Evolutionary conservation across 2,113 vertebrate species (phyloP).

Genomic region (Addax nasomaculatus): DNA sequence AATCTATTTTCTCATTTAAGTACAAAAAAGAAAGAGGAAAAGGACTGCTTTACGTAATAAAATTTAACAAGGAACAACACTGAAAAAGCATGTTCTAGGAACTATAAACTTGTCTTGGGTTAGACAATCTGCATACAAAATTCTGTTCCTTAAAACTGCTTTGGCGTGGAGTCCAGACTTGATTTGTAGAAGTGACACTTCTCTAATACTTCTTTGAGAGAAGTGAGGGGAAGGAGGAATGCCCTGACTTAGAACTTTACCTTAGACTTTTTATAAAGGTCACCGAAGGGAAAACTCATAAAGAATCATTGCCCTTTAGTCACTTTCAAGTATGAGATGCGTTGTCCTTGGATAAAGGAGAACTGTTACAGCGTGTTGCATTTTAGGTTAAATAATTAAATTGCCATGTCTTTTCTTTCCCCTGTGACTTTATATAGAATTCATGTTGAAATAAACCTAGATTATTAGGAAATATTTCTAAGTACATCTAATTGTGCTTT

Average conservation of each 20-base stretch:
- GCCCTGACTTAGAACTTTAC: background rate
- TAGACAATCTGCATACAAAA: background rate
- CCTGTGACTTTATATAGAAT: background rate
- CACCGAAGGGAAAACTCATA: constrained; percentile 32
- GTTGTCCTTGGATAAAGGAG: background rate
- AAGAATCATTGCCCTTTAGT: background rate
- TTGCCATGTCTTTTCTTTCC: background rate
- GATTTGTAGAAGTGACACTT: constrained; percentile 50
- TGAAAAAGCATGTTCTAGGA: background rate
- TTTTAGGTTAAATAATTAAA: constrained; percentile 6
- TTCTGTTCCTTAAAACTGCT: constrained; percentile 7
- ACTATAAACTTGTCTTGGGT: background rate
- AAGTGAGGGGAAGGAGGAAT: background rate
- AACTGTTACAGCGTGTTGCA: background rate
- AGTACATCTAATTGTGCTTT: background rate
- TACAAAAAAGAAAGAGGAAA: background rate
- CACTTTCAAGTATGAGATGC: background rate
- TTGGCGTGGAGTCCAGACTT: background rate
- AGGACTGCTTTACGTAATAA: background rate
- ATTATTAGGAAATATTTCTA: background rate
- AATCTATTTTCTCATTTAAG: background rate
- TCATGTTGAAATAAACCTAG: background rate
- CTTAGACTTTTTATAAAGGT: constrained; percentile 32
- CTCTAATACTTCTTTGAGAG: background rate
- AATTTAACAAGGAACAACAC: background rate